Base-by-base conservation (phyloP, 2,888 invertebrate species). In the Chaitophorus viminalis region DNA sequence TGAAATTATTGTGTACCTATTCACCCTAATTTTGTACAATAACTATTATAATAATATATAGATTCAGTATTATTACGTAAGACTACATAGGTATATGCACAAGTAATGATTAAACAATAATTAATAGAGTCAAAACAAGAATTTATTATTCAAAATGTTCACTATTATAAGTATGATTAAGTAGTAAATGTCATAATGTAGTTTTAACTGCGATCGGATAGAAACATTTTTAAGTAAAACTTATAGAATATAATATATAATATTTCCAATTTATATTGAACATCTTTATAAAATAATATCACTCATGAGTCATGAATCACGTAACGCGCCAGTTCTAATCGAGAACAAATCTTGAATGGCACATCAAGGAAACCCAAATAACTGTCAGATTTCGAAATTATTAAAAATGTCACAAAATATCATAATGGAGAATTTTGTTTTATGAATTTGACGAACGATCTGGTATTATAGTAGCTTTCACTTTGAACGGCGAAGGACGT, bases 361-460 rank as follows among this genome's bases (percentile, higher is more conserved):
- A 77, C 54, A 25, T 3, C 2, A 36, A 76, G 29, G 18, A 29
- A 46, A 46, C 14, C n/a, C 46, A 74, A 74, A 74, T 25, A 1
- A 1, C 29, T 6, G 52, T 60, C 54, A 60, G 33, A 17, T 60
- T 78, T 54, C 25, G 33, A 78, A 54, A 77, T 36, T 78, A 14
- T 60, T n/a, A 33, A 54, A 78, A 60, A 60, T 9, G 9, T 52
- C 17, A 60, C 33, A 17, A 29, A 29, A 31, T 25, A 25, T 78
- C n/a, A 39, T 60, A 33, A 6, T 60, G 36, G 60, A 78, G 33
- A 78, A 78, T 33, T 33, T 54, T 36, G 33, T 60, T 60, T 78
- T 18, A 78, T 52, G 52, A 77, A 60, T 18, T 36, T 52, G 77
- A 77, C 52, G 52, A 77, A 77, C 52, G 21, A 77, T 52, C 52